Evolutionary conservation across 1,140 invertebrate species (phyloP).

Genomic region (Apis laboriosa): DNA sequence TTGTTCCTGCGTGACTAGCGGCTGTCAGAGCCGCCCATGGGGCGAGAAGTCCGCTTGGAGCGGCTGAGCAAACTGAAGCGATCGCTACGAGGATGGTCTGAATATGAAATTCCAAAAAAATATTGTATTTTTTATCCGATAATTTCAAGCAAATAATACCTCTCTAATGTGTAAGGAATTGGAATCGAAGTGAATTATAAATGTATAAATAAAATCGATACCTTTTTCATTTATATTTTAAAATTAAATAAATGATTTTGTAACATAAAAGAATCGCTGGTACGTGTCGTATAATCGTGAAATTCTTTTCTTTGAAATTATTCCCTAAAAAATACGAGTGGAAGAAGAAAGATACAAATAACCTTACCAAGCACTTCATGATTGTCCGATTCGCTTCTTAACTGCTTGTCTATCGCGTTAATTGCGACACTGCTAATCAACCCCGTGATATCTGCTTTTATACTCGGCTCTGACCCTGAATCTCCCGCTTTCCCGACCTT

Average conservation of each 20-base stretch:
- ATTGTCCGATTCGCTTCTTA: not conserved
- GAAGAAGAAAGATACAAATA: not conserved
- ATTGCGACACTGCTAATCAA: conserved; percentile 37
- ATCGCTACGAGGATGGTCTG: not conserved
- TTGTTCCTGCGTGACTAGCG: conserved; percentile 71
- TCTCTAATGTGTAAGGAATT: no score
- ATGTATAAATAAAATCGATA: no score
- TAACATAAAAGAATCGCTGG: no score
- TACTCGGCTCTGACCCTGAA: conserved; percentile 51
- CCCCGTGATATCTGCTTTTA: conserved; percentile 53
- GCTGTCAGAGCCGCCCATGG: conserved; percentile 64
- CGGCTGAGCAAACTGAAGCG: conserved; percentile 18
- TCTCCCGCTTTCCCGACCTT: conserved; percentile 1
- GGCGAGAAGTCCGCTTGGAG: conserved; percentile 45
- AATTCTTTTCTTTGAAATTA: no score
- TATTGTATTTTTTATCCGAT: no score
- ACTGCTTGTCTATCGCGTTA: not conserved
- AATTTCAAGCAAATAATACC: no score
- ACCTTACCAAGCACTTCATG: conserved; percentile 45
- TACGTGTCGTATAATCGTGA: no score
- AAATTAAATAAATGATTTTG: not conserved
- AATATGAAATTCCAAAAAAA: not conserved
- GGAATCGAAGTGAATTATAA: no score
- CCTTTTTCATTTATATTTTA: no score
- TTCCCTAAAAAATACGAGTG: no score